Conservation (phyloP, 2,797 vertebrate genomes). For the Enteromius treurensis region DNA sequence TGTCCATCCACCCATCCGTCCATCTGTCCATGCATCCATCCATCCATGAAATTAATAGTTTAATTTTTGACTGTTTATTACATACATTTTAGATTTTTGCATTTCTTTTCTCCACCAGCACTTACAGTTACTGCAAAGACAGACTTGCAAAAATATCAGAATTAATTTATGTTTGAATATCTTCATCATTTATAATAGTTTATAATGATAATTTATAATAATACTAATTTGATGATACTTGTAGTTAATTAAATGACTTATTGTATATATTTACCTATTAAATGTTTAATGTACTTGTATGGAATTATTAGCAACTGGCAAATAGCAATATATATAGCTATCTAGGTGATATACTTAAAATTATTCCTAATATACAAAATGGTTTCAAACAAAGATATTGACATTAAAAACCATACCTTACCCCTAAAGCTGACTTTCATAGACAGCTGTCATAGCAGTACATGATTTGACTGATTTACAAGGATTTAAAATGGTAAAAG, state of each 20-base stretch:
- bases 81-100: neutral
- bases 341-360: neutral
- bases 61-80: neutral
- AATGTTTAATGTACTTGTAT: neutral
- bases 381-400: neutral
- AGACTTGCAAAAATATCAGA: neutral
- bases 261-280: neutral
- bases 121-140: neutral
- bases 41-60: neutral
- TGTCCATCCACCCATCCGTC: no score
- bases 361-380: neutral
- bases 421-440: neutral
- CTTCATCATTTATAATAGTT: neutral
- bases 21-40: no score
- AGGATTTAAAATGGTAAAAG: neutral
- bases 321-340: neutral
- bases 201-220: neutral
- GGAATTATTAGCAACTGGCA: conserved; percentile 14
- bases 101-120: neutral
- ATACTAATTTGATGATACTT: neutral
- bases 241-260: neutral
- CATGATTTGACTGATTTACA: neutral
- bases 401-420: neutral
- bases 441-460: neutral
- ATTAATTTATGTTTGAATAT: neutral